phyloP scores from a whole-genome alignment of 2,797 vertebrate species.

The Chiloscyllium punctatum region DNA sequence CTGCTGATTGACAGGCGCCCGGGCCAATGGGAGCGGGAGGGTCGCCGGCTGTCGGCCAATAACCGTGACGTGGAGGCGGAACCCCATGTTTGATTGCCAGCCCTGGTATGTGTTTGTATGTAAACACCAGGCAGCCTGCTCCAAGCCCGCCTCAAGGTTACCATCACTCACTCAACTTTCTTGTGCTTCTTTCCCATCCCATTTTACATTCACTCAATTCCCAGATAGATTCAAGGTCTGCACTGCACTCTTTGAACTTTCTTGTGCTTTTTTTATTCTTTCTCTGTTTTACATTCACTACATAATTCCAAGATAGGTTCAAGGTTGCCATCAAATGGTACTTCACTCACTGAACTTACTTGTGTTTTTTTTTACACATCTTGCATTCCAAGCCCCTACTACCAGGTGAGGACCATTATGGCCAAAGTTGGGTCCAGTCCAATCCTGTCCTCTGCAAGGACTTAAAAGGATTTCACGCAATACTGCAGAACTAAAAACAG shows the following conservation, averaged over 20 bases:
- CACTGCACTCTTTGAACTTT: not conserved
- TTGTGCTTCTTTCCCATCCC: not conserved
- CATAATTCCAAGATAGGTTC: too few relatives aligned
- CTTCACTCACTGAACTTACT: too few relatives aligned
- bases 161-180: not conserved
- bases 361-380: too few relatives aligned
- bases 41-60: rapidly evolving
- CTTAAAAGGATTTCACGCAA: not conserved
- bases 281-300: not conserved
- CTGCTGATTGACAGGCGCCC: not conserved
- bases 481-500: not conserved
- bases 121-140: not conserved
- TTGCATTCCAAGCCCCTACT: too few relatives aligned
- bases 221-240: not conserved
- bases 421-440: too few relatives aligned
- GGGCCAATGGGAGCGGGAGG: not conserved
- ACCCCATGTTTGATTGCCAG: not conserved
- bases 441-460: not conserved
- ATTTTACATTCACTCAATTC: not conserved
- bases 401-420: too few relatives aligned
- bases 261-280: not conserved
- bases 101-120: slow-evolving; percentile 28
- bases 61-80: not conserved
- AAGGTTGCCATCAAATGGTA: too few relatives aligned
- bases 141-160: not conserved